A percentile compares a stretch with the other conserved stretches of the same genome.
These are phyloP conservation scores for Hirtodrosophila alboralis DNA, from an alignment of 2,888 invertebrate genomes.

Conservation along the genomic window DNA sequence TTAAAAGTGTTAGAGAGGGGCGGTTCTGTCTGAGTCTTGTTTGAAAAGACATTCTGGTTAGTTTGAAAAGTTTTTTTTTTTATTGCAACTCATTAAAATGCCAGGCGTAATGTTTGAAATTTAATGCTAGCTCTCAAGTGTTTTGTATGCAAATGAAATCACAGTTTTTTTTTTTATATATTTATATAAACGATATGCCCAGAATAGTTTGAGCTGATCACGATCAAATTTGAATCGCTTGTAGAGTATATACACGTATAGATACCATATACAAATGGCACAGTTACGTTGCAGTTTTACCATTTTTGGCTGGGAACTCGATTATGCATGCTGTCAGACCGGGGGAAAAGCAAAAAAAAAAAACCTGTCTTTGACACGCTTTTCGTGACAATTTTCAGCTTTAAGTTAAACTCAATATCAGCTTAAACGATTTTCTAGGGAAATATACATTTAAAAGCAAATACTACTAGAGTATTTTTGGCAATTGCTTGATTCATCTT, in stretches of 20 bases:
- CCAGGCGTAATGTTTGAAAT: slow-evolving; percentile 34
- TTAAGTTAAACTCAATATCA: not conserved
- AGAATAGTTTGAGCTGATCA: slow-evolving; percentile 61
- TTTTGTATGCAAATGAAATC: slow-evolving; percentile 70
- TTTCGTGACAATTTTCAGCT: slow-evolving; percentile 38
- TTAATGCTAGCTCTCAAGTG: slow-evolving; percentile 29
- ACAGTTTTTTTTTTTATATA: slow-evolving; percentile 17
- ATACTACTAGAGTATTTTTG: slow-evolving; percentile 31
- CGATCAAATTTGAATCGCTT: slow-evolving; percentile 52
- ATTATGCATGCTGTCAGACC: slow-evolving; percentile 16
- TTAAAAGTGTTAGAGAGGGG: not conserved
- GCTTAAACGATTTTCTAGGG: slow-evolving; percentile 1
- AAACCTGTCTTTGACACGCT: slow-evolving; percentile 42
- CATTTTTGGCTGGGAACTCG: slow-evolving; percentile 28
- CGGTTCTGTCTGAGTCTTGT: slow-evolving; percentile 1
- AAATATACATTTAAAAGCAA: slow-evolving; percentile 23
- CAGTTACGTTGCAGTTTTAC: slow-evolving; percentile 48
- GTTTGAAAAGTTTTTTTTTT: slow-evolving; percentile 41
- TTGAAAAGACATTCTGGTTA: slow-evolving; percentile 45
- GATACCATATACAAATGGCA: slow-evolving; percentile 30
- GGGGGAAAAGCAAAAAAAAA: slow-evolving; percentile 19
- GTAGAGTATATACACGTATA: not conserved
- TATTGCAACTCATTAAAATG: slow-evolving; percentile 55
- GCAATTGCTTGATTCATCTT: slow-evolving; percentile 5
- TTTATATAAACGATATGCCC: slow-evolving; percentile 25